These are phyloP conservation scores for Coronaproctus castanopsis DNA, from an alignment of 2,888 invertebrate genomes.

Conservation along the genomic window DNA sequence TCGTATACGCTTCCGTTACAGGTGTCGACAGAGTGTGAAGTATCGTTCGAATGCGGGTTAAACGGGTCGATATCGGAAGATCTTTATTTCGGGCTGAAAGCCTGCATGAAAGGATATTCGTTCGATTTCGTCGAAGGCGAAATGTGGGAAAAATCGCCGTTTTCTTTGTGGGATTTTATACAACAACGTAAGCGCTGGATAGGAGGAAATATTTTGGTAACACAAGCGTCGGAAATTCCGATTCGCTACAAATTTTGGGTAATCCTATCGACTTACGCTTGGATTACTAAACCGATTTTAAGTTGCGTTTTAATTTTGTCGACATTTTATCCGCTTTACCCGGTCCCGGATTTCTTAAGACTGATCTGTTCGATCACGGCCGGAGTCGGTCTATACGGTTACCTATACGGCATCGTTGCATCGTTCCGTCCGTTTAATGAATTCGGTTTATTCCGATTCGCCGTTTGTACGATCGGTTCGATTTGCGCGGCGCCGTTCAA, in stretches of 20 bases:
- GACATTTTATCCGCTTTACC: slow-evolving; percentile 66
- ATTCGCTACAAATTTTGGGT: slow-evolving; percentile 56
- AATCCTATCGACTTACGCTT: slow-evolving; percentile 77
- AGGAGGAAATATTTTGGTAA: slow-evolving; percentile 70
- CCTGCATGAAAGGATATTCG: slow-evolving; percentile 67
- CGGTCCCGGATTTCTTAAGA: slow-evolving; percentile 60
- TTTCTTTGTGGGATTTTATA: slow-evolving; percentile 80
- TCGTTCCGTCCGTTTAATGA: slow-evolving; percentile 79
- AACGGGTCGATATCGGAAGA: slow-evolving; percentile 95
- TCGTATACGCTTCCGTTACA: too few relatives aligned
- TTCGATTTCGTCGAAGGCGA: slow-evolving; percentile 94
- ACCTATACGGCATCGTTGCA: slow-evolving; percentile 89
- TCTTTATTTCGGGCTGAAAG: slow-evolving; percentile 90
- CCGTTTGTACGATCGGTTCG: slow-evolving; percentile 62
- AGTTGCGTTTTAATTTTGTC: slow-evolving; percentile 74
- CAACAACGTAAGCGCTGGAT: slow-evolving; percentile 94
- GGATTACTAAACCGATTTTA: slow-evolving; percentile 83
- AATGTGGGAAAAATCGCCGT: slow-evolving; percentile 97
- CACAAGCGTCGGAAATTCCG: slow-evolving; percentile 67
- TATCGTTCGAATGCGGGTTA: slow-evolving; percentile 85
- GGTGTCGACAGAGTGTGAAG: slow-evolving; percentile 69
- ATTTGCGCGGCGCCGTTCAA: slow-evolving; percentile 85
- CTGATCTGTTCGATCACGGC: slow-evolving; percentile 75
- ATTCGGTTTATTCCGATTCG: slow-evolving; percentile 56
- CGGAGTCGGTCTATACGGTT: slow-evolving; percentile 91